These are phyloP conservation scores for Rutpela maculata DNA, from an alignment of 2,888 invertebrate species.

Conservation along the genomic window DNA sequence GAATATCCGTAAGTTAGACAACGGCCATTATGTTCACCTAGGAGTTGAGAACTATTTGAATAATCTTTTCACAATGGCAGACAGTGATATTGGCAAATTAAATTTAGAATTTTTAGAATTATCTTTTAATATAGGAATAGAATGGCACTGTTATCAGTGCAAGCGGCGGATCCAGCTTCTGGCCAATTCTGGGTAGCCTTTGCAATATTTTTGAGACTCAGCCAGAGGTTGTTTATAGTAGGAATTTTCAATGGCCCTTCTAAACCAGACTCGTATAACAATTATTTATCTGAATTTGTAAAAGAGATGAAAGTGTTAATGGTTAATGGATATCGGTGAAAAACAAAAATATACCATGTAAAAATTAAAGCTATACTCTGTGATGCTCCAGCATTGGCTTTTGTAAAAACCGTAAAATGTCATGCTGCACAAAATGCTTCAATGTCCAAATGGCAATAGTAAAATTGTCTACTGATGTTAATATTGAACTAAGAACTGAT, in stretches of 20 bases:
- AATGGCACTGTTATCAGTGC: neutral
- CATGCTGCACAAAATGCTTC: constrained; percentile 42
- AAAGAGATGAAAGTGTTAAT: constrained; percentile 32
- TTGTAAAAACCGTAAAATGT: constrained; percentile 41
- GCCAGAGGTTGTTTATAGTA: neutral
- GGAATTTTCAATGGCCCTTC: constrained; percentile 3
- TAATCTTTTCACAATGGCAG: neutral
- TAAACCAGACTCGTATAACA: constrained; percentile 14
- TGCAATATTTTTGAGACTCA: neutral
- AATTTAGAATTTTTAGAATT: neutral
- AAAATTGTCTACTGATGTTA: constrained; percentile 32
- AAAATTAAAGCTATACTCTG: constrained; percentile 41
- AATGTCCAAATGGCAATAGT: constrained; percentile 32
- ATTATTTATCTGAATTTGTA: constrained; percentile 23
- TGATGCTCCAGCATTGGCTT: constrained; percentile 41
- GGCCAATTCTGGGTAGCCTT: neutral
- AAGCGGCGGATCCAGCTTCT: neutral
- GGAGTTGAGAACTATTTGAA: constrained; percentile 17
- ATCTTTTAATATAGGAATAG: neutral
- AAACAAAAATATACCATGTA: constrained; percentile 15
- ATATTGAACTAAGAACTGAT: constrained; percentile 40
- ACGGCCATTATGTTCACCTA: constrained; percentile 29
- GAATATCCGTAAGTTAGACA: neutral
- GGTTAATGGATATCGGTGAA: constrained; percentile 32
- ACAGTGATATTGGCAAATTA: neutral